Base-by-base conservation (phyloP, 2,797 vertebrate genomes). In the Micromesistius poutassou region DNA sequence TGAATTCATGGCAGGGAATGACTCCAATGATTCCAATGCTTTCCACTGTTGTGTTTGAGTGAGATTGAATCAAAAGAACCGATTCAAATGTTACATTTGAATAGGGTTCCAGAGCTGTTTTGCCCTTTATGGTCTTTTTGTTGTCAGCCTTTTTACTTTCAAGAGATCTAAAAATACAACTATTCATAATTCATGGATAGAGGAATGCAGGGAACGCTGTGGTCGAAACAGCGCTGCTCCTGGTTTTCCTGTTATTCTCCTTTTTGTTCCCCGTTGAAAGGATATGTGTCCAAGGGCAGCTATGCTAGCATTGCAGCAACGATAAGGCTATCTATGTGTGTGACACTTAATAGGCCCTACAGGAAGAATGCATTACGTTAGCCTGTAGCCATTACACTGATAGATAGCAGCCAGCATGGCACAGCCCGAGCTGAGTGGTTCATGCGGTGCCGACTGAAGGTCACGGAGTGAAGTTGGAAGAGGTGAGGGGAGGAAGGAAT, bases 301-400 rank as follows among this genome's bases (percentile, higher is more conserved):
- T 30, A 36, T 78, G 84, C 80, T 73, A 83, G 79, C 55, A 79
- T 78, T 84, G 83, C 16, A 30, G 46, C 33, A 14, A 28, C 74
- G 68, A 72, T 74, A 77, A 80, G 84, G 83, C 90, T 89, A 91
- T 62, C 55, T 91, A 81, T 83, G 2, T 4, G 72, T 70, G 74
- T 70, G 19, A 50, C 77, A 74, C 79, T 88, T 76, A 40, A 88
- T 80, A 81, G 82, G 42, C 84, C 81, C 80, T 38, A 73, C 82
- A 72, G 80, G 76, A 87, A 83, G 87, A 90, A 90, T 83, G 88
- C 46, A 80, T 87, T 85, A 91, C 30, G 78, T 86, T 76, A 86
- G 77, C 79, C 55, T 0, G 5, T 74, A 83, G 84, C 70, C 72
- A 77, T 81, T 83, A 79, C 82, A 79, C 83, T 89, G 87, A 90